A percentile compares a stretch with the other conserved stretches of the same genome.
Evolutionary conservation across 2,797 vertebrate species (phyloP).

Genomic region (Cossypha polioptera): DNA sequence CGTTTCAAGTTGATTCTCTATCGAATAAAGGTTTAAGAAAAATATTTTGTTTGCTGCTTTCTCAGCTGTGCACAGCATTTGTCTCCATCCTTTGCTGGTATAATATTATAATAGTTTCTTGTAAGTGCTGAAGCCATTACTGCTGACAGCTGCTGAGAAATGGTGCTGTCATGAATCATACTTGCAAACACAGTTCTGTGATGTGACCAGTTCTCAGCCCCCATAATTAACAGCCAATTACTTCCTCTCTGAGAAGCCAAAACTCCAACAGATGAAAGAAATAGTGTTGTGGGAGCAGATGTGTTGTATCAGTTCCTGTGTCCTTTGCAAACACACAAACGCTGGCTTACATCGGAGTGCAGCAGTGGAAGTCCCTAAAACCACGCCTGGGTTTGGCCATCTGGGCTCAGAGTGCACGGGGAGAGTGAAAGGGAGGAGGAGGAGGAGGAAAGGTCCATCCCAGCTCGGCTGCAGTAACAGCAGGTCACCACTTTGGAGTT

Average conservation of each 20-base stretch:
- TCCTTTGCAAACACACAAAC: constrained; percentile 22
- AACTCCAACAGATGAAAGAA: constrained; percentile 63
- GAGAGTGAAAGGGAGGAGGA: background rate
- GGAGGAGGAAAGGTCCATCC: background rate
- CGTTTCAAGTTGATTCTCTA: constrained; percentile 57
- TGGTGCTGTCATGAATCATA: constrained; percentile 66
- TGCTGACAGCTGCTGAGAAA: constrained; percentile 69
- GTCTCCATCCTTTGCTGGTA: constrained; percentile 47
- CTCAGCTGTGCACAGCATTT: constrained; percentile 62
- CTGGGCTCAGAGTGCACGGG: background rate
- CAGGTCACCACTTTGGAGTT: background rate
- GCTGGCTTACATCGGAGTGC: background rate
- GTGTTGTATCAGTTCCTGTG: constrained; percentile 44
- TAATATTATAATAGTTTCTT: constrained; percentile 63
- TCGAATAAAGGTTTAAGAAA: constrained; percentile 50
- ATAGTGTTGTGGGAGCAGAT: constrained; percentile 62
- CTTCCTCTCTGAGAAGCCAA: constrained; percentile 58
- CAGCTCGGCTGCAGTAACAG: background rate
- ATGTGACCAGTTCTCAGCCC: constrained; percentile 63
- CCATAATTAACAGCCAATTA: constrained; percentile 69
- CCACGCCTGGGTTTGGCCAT: background rate
- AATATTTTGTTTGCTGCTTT: constrained; percentile 71
- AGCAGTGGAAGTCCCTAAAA: background rate
- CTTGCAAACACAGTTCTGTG: constrained; percentile 60
- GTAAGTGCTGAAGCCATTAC: constrained; percentile 49